Conservation (phyloP, 2,888 invertebrate species). For the Macrophya annulata region DNA sequence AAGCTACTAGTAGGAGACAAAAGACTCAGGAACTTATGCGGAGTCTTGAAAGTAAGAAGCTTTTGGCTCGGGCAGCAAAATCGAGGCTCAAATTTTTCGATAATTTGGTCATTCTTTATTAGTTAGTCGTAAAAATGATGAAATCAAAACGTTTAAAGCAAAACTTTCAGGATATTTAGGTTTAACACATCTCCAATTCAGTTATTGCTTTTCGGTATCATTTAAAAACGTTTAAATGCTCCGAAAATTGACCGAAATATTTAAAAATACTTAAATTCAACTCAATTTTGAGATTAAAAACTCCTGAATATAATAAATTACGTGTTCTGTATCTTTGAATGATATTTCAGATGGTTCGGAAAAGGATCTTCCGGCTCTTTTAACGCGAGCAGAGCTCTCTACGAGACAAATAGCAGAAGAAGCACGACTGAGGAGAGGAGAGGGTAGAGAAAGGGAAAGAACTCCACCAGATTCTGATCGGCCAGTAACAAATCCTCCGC, state of each 20-base stretch:
- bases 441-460: conserved; percentile 77
- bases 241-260: background rate
- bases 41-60: conserved; percentile 73
- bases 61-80: background rate
- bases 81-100: background rate
- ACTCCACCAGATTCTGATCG: conserved; percentile 77
- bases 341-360: conserved; percentile 77
- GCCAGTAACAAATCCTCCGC: conserved; percentile 88
- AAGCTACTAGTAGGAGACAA: conserved; percentile 83
- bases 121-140: background rate
- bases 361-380: conserved; percentile 84
- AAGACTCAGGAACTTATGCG: conserved; percentile 85
- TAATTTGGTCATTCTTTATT: background rate
- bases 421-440: conserved; percentile 79
- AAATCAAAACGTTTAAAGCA: background rate
- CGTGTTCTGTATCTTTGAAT: background rate
- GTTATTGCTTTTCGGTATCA: background rate
- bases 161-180: background rate
- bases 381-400: conserved; percentile 84
- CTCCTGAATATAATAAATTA: background rate
- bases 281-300: conserved; percentile 22
- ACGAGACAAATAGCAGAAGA: conserved; percentile 81
- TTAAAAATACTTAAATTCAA: background rate
- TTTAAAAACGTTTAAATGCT: background rate
- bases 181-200: background rate